Conservation (phyloP, 2,113 vertebrate species). For the Takifugu bimaculatus region DNA sequence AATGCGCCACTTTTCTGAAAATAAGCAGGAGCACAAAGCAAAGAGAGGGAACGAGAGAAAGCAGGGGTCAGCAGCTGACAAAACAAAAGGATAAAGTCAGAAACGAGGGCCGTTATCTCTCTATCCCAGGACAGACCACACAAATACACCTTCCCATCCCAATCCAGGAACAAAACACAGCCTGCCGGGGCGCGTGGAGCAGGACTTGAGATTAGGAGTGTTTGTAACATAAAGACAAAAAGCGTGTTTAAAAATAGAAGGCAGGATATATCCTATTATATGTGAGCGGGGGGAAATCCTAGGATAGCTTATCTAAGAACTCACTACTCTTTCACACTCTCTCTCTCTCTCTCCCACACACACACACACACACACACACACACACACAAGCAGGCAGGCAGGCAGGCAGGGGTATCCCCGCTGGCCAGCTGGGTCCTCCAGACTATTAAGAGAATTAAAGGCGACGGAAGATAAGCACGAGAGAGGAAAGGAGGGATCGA, state of each 20-base stretch:
- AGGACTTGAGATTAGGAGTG: conserved; percentile 40
- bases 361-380: conserved; percentile 13
- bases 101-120: conserved; percentile 55
- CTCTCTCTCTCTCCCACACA: no score
- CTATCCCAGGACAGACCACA: conserved; percentile 54
- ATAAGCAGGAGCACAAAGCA: neutral
- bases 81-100: conserved; percentile 66
- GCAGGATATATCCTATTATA: conserved; percentile 53
- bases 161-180: conserved; percentile 55
- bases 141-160: conserved; percentile 33
- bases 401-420: conserved; percentile 48
- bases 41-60: conserved; percentile 27
- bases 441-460: conserved; percentile 60
- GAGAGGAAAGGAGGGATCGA: neutral
- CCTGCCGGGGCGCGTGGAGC: conserved; percentile 29
- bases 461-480: conserved; percentile 37
- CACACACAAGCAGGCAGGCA: conserved; percentile 30
- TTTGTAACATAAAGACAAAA: conserved; percentile 48
- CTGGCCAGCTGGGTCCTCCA: conserved; percentile 53
- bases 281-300: conserved; percentile 41
- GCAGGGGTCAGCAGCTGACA: conserved; percentile 61
- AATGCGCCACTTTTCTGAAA: conserved; percentile 4
- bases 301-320: conserved; percentile 36
- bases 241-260: conserved; percentile 61
- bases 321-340: conserved; percentile 11